Evolutionary conservation across 2,888 invertebrate species (phyloP), one percentile per base, ranked within the genome.

Genomic region (Eristalinus aeneus): DNA sequence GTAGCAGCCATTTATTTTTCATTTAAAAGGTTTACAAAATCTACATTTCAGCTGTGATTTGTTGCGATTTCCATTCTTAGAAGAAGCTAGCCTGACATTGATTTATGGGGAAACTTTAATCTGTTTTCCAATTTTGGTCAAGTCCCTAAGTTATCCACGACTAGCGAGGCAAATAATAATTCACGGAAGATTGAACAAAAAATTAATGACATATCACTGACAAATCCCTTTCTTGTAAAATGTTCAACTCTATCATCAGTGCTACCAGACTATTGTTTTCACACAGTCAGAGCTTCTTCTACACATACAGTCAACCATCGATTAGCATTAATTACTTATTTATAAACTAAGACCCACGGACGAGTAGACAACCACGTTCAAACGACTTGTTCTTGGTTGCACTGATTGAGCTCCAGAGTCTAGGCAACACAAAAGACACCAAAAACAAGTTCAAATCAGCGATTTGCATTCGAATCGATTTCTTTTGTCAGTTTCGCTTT

Each of bases 401-500:
- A 56, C 23, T 23, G 23, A 23, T 8, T 46, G 16, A 46, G 16
- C 16, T 46, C 46, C 8, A 16, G n/a, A 46, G 8, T 16, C 46
- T 16, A 16, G 16, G 8, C n/a, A 16, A 46, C 12, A n/a, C 3
- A 11, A 36, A 36, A 36, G 11, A 36, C 9, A 12, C 36, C 46
- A 46, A 16, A 46, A 46, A 46, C 46, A 46, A 46, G 46, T 46
- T 46, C 2, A 12, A 23, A 22, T 56, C 23, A 27, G 23, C 10
- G 23, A 56, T 56, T 56, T 56, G 56, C 56, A 56, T 56, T 56
- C 56, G 12, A 23, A 23, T 56, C 23, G 56, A 56, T 56, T 56
- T 56, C 56, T 23, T 56, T 56, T 56, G 23, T 56, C 23, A 22
- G 3, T 27, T 56, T 56, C 56, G 56, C 23, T 56, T 56, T 56